A percentile compares a stretch with the other conserved stretches of the same genome.
Conservation (phyloP, 2,797 vertebrate genomes). For the Potorous gilbertii region DNA sequence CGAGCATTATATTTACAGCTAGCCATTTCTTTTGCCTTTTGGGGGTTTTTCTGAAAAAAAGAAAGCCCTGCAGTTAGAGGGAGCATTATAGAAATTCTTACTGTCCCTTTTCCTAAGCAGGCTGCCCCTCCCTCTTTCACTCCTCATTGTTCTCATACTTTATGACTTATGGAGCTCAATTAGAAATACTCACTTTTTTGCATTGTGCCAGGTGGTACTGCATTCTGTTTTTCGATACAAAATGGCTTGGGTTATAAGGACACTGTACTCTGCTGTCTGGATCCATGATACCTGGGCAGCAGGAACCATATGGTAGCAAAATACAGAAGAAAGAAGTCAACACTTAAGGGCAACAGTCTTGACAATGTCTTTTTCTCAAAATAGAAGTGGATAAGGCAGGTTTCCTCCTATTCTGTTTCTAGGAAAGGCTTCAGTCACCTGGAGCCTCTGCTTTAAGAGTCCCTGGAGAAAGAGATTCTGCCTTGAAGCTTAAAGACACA, state of each 20-base stretch:
- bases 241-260: conserved; percentile 89
- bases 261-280: conserved; percentile 86
- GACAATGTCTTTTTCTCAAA: conserved; percentile 52
- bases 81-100: conserved; percentile 22
- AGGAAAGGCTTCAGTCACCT: conserved; percentile 37
- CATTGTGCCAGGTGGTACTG: conserved; percentile 90
- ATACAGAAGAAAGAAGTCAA: conserved; percentile 41
- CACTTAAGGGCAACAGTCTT: conserved; percentile 47
- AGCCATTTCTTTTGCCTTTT: conserved; percentile 65
- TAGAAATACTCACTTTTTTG: conserved; percentile 83
- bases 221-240: conserved; percentile 85
- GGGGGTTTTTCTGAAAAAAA: conserved; percentile 74
- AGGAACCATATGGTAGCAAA: conserved; percentile 46
- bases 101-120: neutral
- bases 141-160: neutral
- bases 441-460: conserved; percentile 28
- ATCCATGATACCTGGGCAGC: conserved; percentile 76
- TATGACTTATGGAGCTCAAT: conserved; percentile 24
- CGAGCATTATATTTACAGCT: conserved; percentile 79
- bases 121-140: neutral
- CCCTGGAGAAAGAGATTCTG: conserved; percentile 22
- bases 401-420: conserved; percentile 37
- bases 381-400: conserved; percentile 19
- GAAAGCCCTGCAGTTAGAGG: conserved; percentile 21
- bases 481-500: conserved; percentile 36